Base-by-base conservation (phyloP, 2,888 invertebrate genomes). In the Apamea crenata region DNA sequence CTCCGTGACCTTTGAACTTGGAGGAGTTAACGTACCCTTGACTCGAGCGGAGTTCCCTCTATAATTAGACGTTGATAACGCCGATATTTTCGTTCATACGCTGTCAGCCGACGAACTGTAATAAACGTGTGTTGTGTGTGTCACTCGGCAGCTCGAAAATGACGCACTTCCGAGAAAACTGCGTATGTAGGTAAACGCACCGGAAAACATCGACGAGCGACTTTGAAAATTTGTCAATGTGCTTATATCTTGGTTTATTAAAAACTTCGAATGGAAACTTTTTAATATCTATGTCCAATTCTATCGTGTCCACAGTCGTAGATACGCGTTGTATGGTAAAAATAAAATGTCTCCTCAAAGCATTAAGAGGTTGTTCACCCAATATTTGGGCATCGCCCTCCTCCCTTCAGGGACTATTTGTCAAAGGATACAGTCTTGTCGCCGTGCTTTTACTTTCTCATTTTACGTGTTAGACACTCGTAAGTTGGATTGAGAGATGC, bases 341-440 rank as follows among this genome's bases (percentile, higher is more conserved):
- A 96, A 96, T 96, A 96, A 96, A 96, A 94, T 96, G 96, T 96
- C 96, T 95, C 96, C 95, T 93, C 92, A 90, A 91, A 94, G 95
- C 96, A 96, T 96, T 96, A 95, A 95, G 94, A 96, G 96, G 96
- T 96, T 96, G 94, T 96, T 96, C 96, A 96, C 96, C 96, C 95
- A 95, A 91, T 94, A 95, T 95, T 96, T 96, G 96, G 96, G 96
- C 95, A 94, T 94, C 95, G 95, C 94, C 94, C 95, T 91, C 89
- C 89, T 93, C 93, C 94, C 93, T 94, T 90, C 89, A 92, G 92
- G 91, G 93, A 93, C 93, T 94, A 95, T 96, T 95, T 96, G 94
- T 96, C 94, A 95, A 95, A 94, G 95, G 94, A 95, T 93, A 93
- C 93, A 91, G 92, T 93, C 91, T 93, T 90, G 91, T 90, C 90